Conservation (phyloP, 1,140 invertebrate genomes). For the Stegodyphus mimosarum region DNA sequence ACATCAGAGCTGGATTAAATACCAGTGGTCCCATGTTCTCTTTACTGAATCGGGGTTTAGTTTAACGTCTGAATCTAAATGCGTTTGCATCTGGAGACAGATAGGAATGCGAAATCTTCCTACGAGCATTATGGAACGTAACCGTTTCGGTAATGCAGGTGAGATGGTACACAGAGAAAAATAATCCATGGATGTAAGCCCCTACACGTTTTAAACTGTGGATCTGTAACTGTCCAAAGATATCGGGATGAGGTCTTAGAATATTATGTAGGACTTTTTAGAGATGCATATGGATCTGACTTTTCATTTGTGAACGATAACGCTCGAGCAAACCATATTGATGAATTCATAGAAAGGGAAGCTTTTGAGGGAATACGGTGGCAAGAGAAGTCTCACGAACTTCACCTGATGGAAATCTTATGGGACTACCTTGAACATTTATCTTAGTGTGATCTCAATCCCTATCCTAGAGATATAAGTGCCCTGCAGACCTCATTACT, state of each 20-base stretch:
- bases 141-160: not conserved
- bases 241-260: not conserved
- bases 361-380: not conserved
- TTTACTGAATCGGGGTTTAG: not conserved
- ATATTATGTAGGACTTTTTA: not conserved
- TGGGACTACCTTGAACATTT: not conserved
- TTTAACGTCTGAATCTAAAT: not conserved
- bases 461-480: not conserved
- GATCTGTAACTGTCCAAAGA: not conserved
- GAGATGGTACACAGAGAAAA: not conserved
- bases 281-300: not conserved
- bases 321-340: not conserved
- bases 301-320: conserved; percentile 2
- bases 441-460: too few relatives aligned
- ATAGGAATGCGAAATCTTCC: not conserved
- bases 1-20: not conserved
- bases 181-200: not conserved
- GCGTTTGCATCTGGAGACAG: not conserved
- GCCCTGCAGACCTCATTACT: not conserved
- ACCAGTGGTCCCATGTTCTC: not conserved
- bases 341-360: not conserved
- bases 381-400: not conserved
- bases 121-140: not conserved
- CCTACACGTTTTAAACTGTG: not conserved
- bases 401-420: not conserved